phyloP scores from a whole-genome alignment of 2,113 vertebrate genomes.

The Collichthys lucidus region DNA sequence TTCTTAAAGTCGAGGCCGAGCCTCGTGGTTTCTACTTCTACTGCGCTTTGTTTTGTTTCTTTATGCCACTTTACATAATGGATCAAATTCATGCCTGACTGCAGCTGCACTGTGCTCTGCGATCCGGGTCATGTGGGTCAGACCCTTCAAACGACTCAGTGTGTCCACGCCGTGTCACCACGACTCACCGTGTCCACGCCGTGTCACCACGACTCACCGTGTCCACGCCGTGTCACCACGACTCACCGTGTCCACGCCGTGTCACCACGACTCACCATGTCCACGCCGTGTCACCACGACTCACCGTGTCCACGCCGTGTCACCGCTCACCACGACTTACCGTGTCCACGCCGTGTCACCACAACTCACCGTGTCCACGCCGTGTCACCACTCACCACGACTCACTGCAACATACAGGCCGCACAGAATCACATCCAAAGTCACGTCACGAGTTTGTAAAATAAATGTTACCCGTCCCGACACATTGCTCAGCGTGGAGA shows the following conservation, averaged over 20 bases:
- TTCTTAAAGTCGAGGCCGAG: constrained; percentile 18
- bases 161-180: constrained; percentile 18
- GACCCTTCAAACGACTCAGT: constrained; percentile 41
- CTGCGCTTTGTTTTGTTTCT: constrained; percentile 65
- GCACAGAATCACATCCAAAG: background rate
- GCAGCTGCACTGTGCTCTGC: constrained; percentile 74
- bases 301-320: constrained; percentile 10
- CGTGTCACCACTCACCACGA: constrained; percentile 27
- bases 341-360: constrained; percentile 14
- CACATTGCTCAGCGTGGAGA: background rate
- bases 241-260: too few species aligned
- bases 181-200: too few species aligned
- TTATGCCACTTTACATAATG: constrained; percentile 68
- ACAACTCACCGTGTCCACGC: constrained; percentile 17
- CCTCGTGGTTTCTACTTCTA: constrained; percentile 4
- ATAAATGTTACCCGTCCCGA: background rate
- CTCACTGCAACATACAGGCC: constrained; percentile 48
- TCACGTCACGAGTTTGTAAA: background rate
- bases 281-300: too few species aligned
- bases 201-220: constrained; percentile 45
- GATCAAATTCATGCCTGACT: constrained; percentile 69
- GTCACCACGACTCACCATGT: constrained; percentile 49
- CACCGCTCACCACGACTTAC: constrained; percentile 46
- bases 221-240: constrained; percentile 23
- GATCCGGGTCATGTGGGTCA: constrained; percentile 81